Evolutionary conservation across 2,888 invertebrate genomes (phyloP).

Genomic region (Deladenus siricidicola): DNA sequence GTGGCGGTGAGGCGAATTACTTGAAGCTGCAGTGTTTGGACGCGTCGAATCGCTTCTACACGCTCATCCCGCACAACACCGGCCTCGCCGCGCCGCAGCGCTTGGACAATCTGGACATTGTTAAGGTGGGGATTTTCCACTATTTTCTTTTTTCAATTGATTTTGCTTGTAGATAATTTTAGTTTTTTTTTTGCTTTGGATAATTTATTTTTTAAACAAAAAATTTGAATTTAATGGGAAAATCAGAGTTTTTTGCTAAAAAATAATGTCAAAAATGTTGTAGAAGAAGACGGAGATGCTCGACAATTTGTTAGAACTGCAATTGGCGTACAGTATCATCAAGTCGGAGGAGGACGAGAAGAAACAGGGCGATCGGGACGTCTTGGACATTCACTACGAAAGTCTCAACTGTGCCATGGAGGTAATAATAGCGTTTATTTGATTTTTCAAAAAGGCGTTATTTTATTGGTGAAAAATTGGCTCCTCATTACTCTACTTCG

Average conservation of each 20-base stretch:
- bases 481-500: no score
- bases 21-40: constrained; percentile 65
- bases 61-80: constrained; percentile 87
- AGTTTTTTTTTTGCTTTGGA: neutral
- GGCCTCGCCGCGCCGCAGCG: constrained; percentile 75
- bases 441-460: neutral
- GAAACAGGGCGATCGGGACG: constrained; percentile 59
- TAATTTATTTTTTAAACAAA: neutral
- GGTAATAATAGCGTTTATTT: constrained; percentile 33
- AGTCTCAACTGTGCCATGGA: constrained; percentile 75
- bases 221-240: no score
- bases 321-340: constrained; percentile 82
- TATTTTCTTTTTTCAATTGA: neutral
- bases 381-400: constrained; percentile 76
- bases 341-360: constrained; percentile 54
- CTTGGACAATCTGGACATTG: constrained; percentile 68
- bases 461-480: no score
- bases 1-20: no score
- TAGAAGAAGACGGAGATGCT: constrained; percentile 73
- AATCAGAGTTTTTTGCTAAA: no score
- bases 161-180: no score
- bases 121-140: constrained; percentile 58
- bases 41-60: constrained; percentile 85
- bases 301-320: constrained; percentile 83
- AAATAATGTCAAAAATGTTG: no score